Evolutionary conservation across 2,888 invertebrate genomes (phyloP).

Genomic region (Netelia virgata): DNA sequence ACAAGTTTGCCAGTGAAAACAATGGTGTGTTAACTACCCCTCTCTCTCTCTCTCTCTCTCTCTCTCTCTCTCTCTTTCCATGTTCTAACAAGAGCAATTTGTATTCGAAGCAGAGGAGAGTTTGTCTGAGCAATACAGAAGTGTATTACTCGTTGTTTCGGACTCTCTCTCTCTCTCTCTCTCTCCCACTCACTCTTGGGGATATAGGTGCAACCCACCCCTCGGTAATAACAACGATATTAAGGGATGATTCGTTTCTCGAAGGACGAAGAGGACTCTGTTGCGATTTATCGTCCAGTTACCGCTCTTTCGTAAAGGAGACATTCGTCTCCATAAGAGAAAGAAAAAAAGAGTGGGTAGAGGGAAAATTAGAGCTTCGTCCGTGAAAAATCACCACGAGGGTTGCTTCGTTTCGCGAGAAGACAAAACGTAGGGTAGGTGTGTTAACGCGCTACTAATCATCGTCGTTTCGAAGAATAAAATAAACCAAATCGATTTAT

Average conservation of each 20-base stretch:
- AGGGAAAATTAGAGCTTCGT: conserved; percentile 34
- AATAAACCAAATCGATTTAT: not conserved
- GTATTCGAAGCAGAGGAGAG: conserved; percentile 74
- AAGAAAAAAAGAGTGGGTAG: not conserved
- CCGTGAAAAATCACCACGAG: conserved; percentile 1
- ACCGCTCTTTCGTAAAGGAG: conserved; percentile 75
- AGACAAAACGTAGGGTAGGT: not conserved
- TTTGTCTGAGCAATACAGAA: conserved; percentile 34
- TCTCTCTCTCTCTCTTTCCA: not conserved
- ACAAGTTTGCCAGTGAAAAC: conserved; percentile 80
- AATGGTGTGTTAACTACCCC: conserved; percentile 81
- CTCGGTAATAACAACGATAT: conserved; percentile 50
- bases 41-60: not conserved
- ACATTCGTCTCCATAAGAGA: conserved; percentile 75
- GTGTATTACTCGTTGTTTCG: conserved; percentile 35
- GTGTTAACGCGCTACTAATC: not conserved
- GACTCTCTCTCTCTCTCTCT: conserved; percentile 13
- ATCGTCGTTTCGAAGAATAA: not conserved
- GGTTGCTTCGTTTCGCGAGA: not conserved
- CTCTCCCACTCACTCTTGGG: conserved; percentile 18
- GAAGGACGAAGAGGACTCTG: conserved; percentile 30
- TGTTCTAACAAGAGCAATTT: conserved; percentile 81
- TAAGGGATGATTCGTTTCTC: conserved; percentile 41
- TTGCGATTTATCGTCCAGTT: conserved; percentile 80
- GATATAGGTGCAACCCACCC: conserved; percentile 43